Evolutionary conservation across 2,888 invertebrate genomes (phyloP).

Genomic region (Drosophila rubida): DNA sequence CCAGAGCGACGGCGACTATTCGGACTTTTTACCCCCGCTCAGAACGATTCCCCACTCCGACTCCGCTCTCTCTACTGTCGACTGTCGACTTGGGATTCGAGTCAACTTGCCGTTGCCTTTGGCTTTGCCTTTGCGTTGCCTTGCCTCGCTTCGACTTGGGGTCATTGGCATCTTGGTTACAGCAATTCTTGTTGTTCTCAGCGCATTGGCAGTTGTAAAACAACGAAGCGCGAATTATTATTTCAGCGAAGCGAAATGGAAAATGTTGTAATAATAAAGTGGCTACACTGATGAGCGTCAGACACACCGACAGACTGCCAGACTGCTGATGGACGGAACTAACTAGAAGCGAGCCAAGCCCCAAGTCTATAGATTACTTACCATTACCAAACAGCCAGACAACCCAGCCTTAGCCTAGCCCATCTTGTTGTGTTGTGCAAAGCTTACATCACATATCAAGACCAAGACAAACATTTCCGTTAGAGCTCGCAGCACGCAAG

Average conservation of each 20-base stretch:
- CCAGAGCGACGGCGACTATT: conserved; percentile 8
- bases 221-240: conserved; percentile 78
- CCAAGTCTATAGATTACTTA: conserved; percentile 56
- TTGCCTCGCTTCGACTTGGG: conserved; percentile 27
- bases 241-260: conserved; percentile 77
- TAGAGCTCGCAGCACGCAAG: conserved; percentile 59
- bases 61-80: conserved; percentile 14
- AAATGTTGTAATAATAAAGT: conserved; percentile 80
- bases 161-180: conserved; percentile 58
- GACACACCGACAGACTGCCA: conserved; percentile 4
- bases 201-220: conserved; percentile 66
- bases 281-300: conserved; percentile 36
- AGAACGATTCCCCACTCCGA: conserved; percentile 36
- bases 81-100: conserved; percentile 27
- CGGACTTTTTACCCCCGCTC: conserved; percentile 25
- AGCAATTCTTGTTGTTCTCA: conserved; percentile 39
- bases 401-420: conserved; percentile 33
- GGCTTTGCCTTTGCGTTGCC: conserved; percentile 14
- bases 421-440: conserved; percentile 32
- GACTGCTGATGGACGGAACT: conserved; percentile 43
- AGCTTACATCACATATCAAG: conserved; percentile 56
- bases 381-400: conserved; percentile 13
- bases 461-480: conserved; percentile 71
- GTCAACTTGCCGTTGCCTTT: conserved; percentile 25
- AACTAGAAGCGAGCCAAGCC: conserved; percentile 56